A percentile compares a stretch with the other conserved stretches of the same genome.
These are phyloP conservation scores for Cinara cedri DNA, from an alignment of 2,888 invertebrate species.

Conservation along the genomic window DNA sequence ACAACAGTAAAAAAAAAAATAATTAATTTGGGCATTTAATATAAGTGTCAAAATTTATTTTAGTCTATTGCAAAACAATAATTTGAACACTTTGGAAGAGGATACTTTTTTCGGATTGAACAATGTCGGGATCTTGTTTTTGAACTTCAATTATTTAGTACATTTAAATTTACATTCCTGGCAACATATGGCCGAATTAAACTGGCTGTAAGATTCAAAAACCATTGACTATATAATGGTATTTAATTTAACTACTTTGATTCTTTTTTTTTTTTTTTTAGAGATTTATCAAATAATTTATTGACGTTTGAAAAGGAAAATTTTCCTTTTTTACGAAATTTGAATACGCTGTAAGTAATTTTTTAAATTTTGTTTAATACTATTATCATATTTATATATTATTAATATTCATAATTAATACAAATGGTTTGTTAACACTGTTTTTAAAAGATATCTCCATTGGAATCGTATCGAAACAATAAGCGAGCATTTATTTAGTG, in stretches of 20 bases:
- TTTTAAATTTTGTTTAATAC: conserved; percentile 24
- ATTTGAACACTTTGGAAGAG: conserved; percentile 50
- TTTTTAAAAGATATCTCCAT: conserved; percentile 58
- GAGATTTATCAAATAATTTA: conserved; percentile 65
- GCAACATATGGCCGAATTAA: conserved; percentile 63
- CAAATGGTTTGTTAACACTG: neutral
- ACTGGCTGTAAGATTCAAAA: conserved; percentile 63
- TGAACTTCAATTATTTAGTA: conserved; percentile 65
- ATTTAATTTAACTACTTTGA: neutral
- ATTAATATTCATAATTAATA: too few species aligned
- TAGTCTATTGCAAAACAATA: conserved; percentile 39
- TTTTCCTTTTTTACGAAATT: conserved; percentile 65
- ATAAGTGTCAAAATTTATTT: neutral
- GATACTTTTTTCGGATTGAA: conserved; percentile 64
- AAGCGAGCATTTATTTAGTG: conserved; percentile 53
- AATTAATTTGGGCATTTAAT: neutral
- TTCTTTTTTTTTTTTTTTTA: conserved; percentile 57
- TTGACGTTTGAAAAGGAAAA: conserved; percentile 64
- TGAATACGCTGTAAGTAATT: conserved; percentile 65
- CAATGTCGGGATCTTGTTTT: conserved; percentile 65
- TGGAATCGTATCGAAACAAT: conserved; percentile 59
- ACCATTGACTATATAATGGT: neutral
- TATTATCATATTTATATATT: neutral
- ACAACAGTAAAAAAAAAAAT: neutral
- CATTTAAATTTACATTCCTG: conserved; percentile 64